These are phyloP conservation scores for Peromyscus maniculatus DNA, from an alignment of 2,113 vertebrate species.

Conservation along the genomic window DNA sequence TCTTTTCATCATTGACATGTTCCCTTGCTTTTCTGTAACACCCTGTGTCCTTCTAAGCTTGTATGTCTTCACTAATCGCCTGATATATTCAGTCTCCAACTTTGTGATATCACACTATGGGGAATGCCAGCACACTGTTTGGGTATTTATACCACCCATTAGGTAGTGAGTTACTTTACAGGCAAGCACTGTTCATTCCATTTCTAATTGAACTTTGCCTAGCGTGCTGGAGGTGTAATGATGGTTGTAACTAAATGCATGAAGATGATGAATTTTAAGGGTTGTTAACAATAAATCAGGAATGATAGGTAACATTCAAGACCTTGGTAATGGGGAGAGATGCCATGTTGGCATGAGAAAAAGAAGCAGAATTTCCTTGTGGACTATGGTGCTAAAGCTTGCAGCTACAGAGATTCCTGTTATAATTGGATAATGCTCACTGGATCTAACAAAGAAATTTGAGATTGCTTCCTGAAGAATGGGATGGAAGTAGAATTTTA, in stretches of 20 bases:
- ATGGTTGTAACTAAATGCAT: background rate
- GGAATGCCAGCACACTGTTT: background rate
- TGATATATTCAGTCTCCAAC: background rate
- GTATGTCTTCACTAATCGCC: background rate
- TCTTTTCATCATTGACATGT: background rate
- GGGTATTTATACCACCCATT: background rate
- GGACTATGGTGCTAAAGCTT: background rate
- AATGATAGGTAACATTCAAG: background rate
- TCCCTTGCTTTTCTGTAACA: background rate
- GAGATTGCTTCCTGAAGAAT: background rate
- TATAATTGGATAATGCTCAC: background rate
- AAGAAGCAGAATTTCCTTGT: background rate
- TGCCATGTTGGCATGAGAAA: background rate
- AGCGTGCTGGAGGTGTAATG: background rate
- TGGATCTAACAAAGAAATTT: background rate
- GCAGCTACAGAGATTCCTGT: background rate
- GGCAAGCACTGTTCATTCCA: background rate
- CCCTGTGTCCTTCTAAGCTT: background rate
- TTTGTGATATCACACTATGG: background rate
- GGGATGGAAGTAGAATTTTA: background rate
- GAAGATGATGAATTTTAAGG: background rate
- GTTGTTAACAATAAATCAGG: background rate
- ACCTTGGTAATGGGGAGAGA: background rate
- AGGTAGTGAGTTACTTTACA: background rate
- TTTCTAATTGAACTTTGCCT: slow-evolving; percentile 1